Evolutionary conservation across 2,797 vertebrate species (phyloP), one percentile per base, ranked within the genome.

Genomic region (Sus cebifrons): DNA sequence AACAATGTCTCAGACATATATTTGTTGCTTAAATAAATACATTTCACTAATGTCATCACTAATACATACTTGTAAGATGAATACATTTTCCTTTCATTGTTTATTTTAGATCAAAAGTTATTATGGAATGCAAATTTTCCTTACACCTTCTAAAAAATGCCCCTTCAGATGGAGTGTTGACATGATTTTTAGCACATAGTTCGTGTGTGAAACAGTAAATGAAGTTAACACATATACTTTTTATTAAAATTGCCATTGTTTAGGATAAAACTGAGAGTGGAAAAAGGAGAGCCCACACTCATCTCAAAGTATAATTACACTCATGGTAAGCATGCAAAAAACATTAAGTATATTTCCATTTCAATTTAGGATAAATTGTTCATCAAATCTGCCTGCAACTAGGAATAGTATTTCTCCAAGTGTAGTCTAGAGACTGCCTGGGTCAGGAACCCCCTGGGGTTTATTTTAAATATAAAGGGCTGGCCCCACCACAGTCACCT

Each of bases 131-230:
- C 44, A 89, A 91, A 87, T 52, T 29, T 90, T 94, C 77, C 81
- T 96, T 86, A 87, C 11, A 83, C 58, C 73, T 96, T 94, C 81
- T 49, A 18, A 58, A 44, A 73, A 86, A 92, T 25, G 25, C 32
- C 73, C 87, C 92, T 95, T 96, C 68, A 75, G n/a, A 74, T 71
- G 78, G 67, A 83, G 54, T 75, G 56, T 78, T 88, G 96, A 91
- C 91, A 81, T 68, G 64, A 74, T 91, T 96, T 95, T 89, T 91
- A 91, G 81, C 65, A 79, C 84, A 94, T 78, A 70, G 74, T 89
- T 88, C 77, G 74, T 91, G 67, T 91, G 74, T 62, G 60, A 86
- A 91, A 68, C 71, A 89, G 86, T 89, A 91, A 95, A 75, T 77
- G 88, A 93, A 86, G 73, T 74, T 73, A 89, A 92, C 14, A 64